Conservation (phyloP, 2,888 invertebrate species). For the Caenorhabditis wallacei region DNA sequence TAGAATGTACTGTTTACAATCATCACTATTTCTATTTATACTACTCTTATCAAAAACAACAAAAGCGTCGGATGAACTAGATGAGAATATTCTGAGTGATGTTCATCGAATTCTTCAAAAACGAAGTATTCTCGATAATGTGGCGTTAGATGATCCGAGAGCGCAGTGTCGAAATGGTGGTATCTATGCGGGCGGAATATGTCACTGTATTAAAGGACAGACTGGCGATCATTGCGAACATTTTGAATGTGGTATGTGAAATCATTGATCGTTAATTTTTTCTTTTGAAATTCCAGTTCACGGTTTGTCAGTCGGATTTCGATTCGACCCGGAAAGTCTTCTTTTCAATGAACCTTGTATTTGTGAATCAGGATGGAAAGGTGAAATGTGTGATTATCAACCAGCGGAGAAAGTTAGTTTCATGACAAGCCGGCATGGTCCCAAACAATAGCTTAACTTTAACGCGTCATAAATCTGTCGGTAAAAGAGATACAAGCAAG, state of each 20-base stretch:
- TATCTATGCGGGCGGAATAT: constrained; percentile 69
- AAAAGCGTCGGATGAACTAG: constrained; percentile 16
- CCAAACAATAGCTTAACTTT: too few relatives aligned
- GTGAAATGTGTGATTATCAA: constrained; percentile 78
- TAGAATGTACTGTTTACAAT: constrained; percentile 41
- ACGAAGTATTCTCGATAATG: constrained; percentile 69
- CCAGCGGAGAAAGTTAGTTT: constrained; percentile 76
- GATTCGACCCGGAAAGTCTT: constrained; percentile 77
- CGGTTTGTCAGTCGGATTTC: constrained; percentile 76
- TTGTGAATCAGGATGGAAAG: constrained; percentile 77
- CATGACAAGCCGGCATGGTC: too few relatives aligned
- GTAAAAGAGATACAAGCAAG: too few relatives aligned
- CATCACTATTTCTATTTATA: constrained; percentile 38
- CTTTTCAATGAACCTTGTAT: constrained; percentile 77
- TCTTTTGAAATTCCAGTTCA: constrained; percentile 70
- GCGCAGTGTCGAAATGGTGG: constrained; percentile 72
- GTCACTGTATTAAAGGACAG: constrained; percentile 77
- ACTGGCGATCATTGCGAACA: constrained; percentile 75
- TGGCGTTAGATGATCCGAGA: constrained; percentile 67
- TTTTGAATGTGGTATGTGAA: constrained; percentile 76
- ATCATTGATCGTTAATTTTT: too few relatives aligned
- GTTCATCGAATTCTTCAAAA: constrained; percentile 62
- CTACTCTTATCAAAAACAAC: background rate
- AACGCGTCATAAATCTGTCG: too few relatives aligned
- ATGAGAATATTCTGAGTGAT: constrained; percentile 19